A percentile compares a stretch with the other conserved stretches of the same genome.
phyloP scores from a whole-genome alignment of 2,113 vertebrate species.

The Poicephalus gulielmi region DNA sequence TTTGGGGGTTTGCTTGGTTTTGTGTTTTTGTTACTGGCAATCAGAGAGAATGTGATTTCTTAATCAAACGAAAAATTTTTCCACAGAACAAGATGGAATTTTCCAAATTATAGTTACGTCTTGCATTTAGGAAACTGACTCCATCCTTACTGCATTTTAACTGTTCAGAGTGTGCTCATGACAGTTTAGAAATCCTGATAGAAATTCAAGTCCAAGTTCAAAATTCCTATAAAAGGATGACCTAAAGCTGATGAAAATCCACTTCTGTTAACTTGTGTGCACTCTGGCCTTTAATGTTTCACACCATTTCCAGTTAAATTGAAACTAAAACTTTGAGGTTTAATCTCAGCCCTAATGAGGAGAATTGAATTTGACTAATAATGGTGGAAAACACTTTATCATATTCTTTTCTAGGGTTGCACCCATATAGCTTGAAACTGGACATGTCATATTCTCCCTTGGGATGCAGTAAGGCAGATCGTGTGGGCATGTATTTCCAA shows the following conservation, averaged over 20 bases:
- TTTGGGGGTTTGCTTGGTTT: rapidly evolving
- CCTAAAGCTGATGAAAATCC: neutral
- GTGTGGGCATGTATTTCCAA: neutral
- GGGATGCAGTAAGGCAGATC: neutral
- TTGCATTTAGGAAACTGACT: neutral
- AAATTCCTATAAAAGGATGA: neutral
- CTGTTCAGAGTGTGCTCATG: neutral
- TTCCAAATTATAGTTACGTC: neutral
- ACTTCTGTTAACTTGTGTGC: neutral
- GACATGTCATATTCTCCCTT: neutral
- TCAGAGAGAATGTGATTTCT: neutral
- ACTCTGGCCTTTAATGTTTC: neutral
- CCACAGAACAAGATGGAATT: neutral
- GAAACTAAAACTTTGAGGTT: neutral
- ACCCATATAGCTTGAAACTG: neutral
- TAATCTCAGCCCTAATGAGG: neutral
- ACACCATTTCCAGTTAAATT: neutral
- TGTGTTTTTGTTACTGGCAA: neutral
- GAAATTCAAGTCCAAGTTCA: neutral
- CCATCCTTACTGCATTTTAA: neutral
- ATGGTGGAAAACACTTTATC: neutral
- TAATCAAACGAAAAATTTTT: neutral
- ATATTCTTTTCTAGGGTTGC: neutral
- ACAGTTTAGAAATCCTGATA: neutral
- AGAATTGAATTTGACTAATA: neutral